These are phyloP conservation scores for Scomber colias DNA, from an alignment of 2,113 vertebrate species.

Conservation along the genomic window DNA sequence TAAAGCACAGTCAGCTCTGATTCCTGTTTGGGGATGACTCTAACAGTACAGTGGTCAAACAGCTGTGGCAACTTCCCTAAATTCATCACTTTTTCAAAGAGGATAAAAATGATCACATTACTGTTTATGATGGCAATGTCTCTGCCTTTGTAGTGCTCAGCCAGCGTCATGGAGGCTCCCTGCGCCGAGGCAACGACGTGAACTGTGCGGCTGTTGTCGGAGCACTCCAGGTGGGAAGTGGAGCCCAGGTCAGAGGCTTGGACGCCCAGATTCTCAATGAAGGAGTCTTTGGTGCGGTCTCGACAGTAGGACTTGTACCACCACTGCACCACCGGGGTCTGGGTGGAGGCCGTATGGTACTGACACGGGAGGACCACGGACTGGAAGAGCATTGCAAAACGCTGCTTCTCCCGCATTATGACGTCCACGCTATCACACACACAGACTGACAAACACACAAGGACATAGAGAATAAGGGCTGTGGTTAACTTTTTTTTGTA, in stretches of 20 bases:
- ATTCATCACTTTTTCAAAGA: neutral
- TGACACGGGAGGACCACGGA: slow-evolving; percentile 93
- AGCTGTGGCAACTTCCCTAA: slow-evolving; percentile 10
- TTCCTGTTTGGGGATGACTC: slow-evolving; percentile 47
- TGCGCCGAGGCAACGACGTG: slow-evolving; percentile 94
- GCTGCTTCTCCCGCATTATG: slow-evolving; percentile 90
- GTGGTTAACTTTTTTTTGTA: no score
- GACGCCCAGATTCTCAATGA: slow-evolving; percentile 84
- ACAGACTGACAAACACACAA: slow-evolving; percentile 80
- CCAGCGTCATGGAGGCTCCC: slow-evolving; percentile 90
- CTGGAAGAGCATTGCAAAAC: slow-evolving; percentile 95
- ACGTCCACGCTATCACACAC: slow-evolving; percentile 89
- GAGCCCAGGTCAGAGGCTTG: slow-evolving; percentile 85
- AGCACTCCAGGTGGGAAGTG: slow-evolving; percentile 92
- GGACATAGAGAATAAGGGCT: slow-evolving; percentile 5
- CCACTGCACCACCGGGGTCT: slow-evolving; percentile 95
- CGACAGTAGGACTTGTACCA: slow-evolving; percentile 98
- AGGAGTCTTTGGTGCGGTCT: slow-evolving; percentile 91
- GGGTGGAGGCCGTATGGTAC: slow-evolving; percentile 92
- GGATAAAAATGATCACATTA: slow-evolving; percentile 67
- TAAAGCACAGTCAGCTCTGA: slow-evolving; percentile 58
- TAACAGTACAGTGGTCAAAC: slow-evolving; percentile 27
- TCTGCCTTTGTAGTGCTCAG: slow-evolving; percentile 95
- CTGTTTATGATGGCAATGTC: slow-evolving; percentile 95
- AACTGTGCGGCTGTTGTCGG: slow-evolving; percentile 93